Conservation (phyloP, 2,113 vertebrate species). For the Rhynchomys soricoides region DNA sequence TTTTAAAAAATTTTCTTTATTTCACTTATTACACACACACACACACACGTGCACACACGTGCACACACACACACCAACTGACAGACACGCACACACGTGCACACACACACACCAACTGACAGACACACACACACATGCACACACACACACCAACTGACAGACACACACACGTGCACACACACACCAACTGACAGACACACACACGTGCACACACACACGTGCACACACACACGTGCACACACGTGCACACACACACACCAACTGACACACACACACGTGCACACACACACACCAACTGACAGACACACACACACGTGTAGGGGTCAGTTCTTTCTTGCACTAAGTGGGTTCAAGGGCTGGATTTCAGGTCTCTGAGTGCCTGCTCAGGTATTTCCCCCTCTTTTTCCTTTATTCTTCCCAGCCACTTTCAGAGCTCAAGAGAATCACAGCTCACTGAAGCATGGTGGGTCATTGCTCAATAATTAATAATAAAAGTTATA, state of each 20-base stretch:
- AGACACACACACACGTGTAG: not conserved
- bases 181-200: too few relatives aligned
- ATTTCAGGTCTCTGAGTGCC: not conserved
- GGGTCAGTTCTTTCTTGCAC: not conserved
- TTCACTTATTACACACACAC: not conserved
- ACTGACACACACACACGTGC: too few relatives aligned
- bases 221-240: too few relatives aligned
- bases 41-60: too few relatives aligned
- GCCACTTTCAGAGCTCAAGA: not conserved
- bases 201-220: not conserved
- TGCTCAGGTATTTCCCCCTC: not conserved
- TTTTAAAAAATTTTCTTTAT: not conserved
- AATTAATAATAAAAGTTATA: not conserved
- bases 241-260: too few relatives aligned
- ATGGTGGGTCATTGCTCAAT: not conserved
- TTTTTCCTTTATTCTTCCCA: not conserved
- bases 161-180: not conserved
- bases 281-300: too few relatives aligned
- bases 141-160: too few relatives aligned
- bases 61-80: too few relatives aligned
- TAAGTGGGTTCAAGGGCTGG: not conserved
- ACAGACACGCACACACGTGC: not conserved
- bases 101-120: too few relatives aligned
- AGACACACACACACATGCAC: not conserved
- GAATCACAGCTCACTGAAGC: not conserved